Conservation (phyloP, 2,888 invertebrate genomes). For the Steinernema scapterisci region DNA sequence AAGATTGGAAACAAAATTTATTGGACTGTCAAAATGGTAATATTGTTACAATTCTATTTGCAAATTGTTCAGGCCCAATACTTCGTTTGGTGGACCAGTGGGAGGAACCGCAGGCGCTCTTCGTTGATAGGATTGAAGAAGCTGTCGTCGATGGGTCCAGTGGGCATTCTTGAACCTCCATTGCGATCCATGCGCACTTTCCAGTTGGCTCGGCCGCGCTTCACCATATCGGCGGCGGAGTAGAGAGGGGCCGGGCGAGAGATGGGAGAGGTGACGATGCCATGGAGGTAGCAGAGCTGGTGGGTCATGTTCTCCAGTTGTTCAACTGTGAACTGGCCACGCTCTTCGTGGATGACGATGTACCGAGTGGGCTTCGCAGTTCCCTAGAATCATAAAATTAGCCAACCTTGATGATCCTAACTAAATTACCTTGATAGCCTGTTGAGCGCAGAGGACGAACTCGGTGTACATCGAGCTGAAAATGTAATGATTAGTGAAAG, state of each 20-base stretch:
- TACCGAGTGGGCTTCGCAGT: slow-evolving; percentile 50
- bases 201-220: slow-evolving; percentile 53
- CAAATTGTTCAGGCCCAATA: neutral
- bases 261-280: slow-evolving; percentile 40
- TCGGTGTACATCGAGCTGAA: slow-evolving; percentile 46
- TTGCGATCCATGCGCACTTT: slow-evolving; percentile 32
- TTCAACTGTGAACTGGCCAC: slow-evolving; percentile 31
- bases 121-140: neutral
- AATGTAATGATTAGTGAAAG: too few species aligned
- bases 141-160: neutral
- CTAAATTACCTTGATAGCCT: slow-evolving; percentile 40
- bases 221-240: slow-evolving; percentile 48
- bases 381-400: slow-evolving; percentile 39
- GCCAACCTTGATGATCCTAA: neutral
- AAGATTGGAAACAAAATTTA: too few species aligned
- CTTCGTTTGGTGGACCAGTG: neutral
- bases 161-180: neutral
- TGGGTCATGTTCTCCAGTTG: slow-evolving; percentile 39
- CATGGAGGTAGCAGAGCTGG: slow-evolving; percentile 47
- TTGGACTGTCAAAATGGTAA: too few species aligned
- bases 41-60: too few species aligned
- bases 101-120: neutral
- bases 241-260: slow-evolving; percentile 47
- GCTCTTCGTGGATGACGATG: slow-evolving; percentile 41
- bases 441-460: slow-evolving; percentile 46